These are phyloP conservation scores for Phaedon cochleariae DNA, from an alignment of 2,888 invertebrate genomes.

Conservation along the genomic window DNA sequence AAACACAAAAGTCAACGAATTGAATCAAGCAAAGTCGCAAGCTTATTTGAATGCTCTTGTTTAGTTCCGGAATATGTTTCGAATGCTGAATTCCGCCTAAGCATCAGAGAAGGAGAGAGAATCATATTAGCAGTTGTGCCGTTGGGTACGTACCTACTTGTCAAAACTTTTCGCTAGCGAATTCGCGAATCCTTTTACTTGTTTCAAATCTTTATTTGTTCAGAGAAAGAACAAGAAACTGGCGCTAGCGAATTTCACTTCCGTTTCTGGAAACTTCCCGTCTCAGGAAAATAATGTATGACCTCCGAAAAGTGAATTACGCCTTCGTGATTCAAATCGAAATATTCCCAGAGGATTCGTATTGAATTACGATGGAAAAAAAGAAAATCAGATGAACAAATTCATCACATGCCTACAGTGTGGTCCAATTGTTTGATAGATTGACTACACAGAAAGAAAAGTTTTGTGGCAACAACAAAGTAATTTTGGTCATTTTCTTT, in stretches of 20 bases:
- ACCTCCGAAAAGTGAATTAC: background rate
- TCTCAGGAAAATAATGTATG: background rate
- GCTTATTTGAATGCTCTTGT: background rate
- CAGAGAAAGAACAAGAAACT: slow-evolving; percentile 1
- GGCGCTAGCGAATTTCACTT: slow-evolving; percentile 13
- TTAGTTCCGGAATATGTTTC: background rate
- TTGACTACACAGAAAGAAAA: too few species aligned
- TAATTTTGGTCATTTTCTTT: too few species aligned
- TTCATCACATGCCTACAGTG: background rate
- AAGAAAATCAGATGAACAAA: background rate
- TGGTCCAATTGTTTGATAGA: too few species aligned
- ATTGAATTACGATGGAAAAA: background rate
- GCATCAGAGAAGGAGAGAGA: too few species aligned
- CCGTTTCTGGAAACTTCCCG: slow-evolving; percentile 14
- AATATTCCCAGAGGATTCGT: background rate
- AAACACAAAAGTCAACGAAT: background rate
- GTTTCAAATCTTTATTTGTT: slow-evolving; percentile 31
- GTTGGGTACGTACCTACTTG: slow-evolving; percentile 31
- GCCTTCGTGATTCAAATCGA: background rate
- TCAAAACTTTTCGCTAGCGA: slow-evolving; percentile 35
- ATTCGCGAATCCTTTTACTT: slow-evolving; percentile 34
- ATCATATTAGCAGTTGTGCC: background rate
- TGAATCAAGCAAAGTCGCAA: background rate
- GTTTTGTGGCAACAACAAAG: too few species aligned
- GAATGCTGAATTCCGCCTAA: background rate